Evolutionary conservation across 2,113 vertebrate species (phyloP), one percentile per base, ranked within the genome.

Genomic region (Podarcis raffonei): DNA sequence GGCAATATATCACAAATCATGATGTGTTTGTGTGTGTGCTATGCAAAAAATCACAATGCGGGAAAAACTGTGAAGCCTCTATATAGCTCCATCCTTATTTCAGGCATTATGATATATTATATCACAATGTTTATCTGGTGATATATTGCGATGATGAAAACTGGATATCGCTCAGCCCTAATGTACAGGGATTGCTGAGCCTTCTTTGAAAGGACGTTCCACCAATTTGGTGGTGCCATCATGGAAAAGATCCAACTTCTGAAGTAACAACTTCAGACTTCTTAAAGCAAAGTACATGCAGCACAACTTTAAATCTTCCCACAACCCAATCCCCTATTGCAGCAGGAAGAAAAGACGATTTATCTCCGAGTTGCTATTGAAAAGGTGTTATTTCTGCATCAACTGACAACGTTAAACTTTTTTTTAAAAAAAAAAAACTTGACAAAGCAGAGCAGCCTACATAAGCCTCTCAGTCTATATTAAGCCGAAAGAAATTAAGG

Each of bases 391-490:
- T 72, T 89, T 89, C 42, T 79, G 68, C 65, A 79, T 0, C 91
- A 75, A 53, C 25, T 95, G 93, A 91, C 87, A 93, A n/a, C 65
- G 32, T 81, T 89, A 8, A 79, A 88, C 86, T 35, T 3, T 37
- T 37, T 37, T 37, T 37, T 37, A 89, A 92, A 88, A 90, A 89
- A 90, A 42, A 90, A 92, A 89, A 84, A 35, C 65, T 30, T n/a
- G 87, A 90, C 83, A 85, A 69, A 89, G 42, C 87, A 74, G 1
- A 87, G 91, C 75, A 72, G 78, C 78, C 92, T 80, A 48, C 81
- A 88, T 81, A 92, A 94, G 87, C 83, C 91, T 48, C 90, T 94
- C 72, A 87, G 32, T 89, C 89, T 94, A 85, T 53, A 81, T 90
- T 86, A 92, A 82, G 88, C 68, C 88, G 68, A 87, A 91, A 83